Evolutionary conservation across 2,888 invertebrate genomes (phyloP).

Genomic region (Metalampra italica): DNA sequence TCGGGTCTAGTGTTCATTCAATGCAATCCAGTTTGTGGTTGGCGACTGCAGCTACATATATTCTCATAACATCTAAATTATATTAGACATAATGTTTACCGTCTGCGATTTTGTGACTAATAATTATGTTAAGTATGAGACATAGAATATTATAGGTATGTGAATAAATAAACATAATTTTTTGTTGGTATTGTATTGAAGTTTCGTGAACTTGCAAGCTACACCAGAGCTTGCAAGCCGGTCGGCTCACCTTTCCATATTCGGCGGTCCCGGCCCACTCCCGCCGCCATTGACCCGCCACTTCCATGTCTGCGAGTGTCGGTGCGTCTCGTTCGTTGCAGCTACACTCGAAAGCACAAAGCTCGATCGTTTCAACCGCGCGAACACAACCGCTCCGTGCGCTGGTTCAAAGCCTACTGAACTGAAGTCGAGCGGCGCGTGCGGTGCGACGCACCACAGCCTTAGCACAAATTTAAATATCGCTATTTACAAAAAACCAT

Average conservation of each 20-base stretch:
- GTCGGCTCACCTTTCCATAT: constrained; percentile 66
- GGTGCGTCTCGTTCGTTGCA: constrained; percentile 56
- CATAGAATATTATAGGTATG: no score
- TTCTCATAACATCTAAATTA: no score
- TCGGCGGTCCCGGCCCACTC: constrained; percentile 74
- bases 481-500: constrained; percentile 64
- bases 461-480: constrained; percentile 62
- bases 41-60: background rate
- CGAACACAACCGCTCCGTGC: constrained; percentile 51
- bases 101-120: no score
- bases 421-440: constrained; percentile 20
- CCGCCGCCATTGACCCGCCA: constrained; percentile 72
- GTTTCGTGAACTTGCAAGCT: constrained; percentile 4
- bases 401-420: constrained; percentile 60
- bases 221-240: constrained; percentile 6
- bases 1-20: constrained; percentile 3
- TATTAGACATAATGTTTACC: background rate
- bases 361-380: constrained; percentile 40
- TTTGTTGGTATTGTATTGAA: no score
- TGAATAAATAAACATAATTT: no score
- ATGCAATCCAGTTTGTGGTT: constrained; percentile 13
- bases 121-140: no score
- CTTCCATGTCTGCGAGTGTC: constrained; percentile 59
- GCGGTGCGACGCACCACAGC: constrained; percentile 31
- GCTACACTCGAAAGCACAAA: constrained; percentile 63